Evolutionary conservation across 2,888 invertebrate species (phyloP), one percentile per base, ranked within the genome.

Genomic region (Physocephala rufipes): DNA sequence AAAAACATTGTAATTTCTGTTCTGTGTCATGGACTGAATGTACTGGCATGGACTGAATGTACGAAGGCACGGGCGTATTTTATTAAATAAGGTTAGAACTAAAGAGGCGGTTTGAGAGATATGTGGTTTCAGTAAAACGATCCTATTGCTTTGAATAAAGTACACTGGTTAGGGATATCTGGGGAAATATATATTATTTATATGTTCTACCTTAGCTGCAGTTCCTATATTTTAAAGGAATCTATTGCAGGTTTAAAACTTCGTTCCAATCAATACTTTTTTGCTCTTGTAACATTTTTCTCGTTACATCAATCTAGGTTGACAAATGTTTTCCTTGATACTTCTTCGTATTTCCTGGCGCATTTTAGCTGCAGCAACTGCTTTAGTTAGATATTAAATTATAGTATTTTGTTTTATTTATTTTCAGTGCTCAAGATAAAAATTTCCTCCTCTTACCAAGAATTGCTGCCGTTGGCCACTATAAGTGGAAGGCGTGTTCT

Each of bases 401-500:
- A 75, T 71, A 49, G 53, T 75, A 72, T 74, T 75, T 74, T 67
- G 16, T 15, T 16, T 19, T 36, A 71, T 67, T 71, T 70, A 73
- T 72, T 67, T 53, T 70, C 13, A 68, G 69, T 72, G 47, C 53
- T 49, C 36, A 45, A 65, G 51, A 67, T 45, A 70, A 68, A 53
- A 59, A 63, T 71, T 67, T 55, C 36, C 9, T 49, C 67, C 71
- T 73, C 70, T 61, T 66, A 68, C 47, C 65, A 74, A 73, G 70
- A 74, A 74, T 72, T 71, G 77, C 78, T 77, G 78, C 78, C 76
- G 78, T 78, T 78, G 79, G 78, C 78, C 78, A 78, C 79, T 76
- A 77, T 76, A 76, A 70, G 74, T 68, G 73, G 76, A 26, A 16
- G 81, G 80, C 80, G 80, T 79, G 76, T 68, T 76, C 65, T 75